phyloP scores from a whole-genome alignment of 2,113 vertebrate genomes.

The Protobothrops flavoviridis region DNA sequence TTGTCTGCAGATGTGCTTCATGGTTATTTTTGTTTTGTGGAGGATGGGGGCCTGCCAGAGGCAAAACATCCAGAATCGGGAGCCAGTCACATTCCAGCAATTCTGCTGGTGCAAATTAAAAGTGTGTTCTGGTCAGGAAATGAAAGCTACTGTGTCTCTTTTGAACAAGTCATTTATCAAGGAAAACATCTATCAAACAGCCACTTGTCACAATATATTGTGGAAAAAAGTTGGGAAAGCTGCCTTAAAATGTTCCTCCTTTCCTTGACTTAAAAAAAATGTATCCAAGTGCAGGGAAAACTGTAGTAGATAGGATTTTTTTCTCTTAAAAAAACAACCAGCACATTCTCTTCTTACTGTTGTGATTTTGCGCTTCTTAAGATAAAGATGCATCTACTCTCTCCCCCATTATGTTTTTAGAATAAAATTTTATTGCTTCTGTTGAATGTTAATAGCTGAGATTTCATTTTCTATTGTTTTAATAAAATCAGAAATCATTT shows the following conservation, averaged over 20 bases:
- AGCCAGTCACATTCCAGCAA: conserved; percentile 72
- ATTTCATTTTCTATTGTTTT: conserved; percentile 36
- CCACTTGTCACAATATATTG: conserved; percentile 80
- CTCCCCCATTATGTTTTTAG: conserved; percentile 36
- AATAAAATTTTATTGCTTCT: conserved; percentile 19
- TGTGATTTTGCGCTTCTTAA: conserved; percentile 44
- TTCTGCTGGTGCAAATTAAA: conserved; percentile 85
- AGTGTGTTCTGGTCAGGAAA: conserved; percentile 86
- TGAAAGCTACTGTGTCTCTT: conserved; percentile 86
- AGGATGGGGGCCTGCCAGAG: conserved; percentile 67
- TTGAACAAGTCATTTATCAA: conserved; percentile 86
- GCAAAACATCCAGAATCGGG: conserved; percentile 65
- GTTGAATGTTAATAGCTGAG: conserved; percentile 18
- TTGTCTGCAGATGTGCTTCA: conserved; percentile 42
- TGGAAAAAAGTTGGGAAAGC: conserved; percentile 62
- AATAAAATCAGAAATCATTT: conserved; percentile 32
- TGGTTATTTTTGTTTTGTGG: conserved; percentile 70
- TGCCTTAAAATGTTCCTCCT: conserved; percentile 72
- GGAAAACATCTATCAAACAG: conserved; percentile 79
- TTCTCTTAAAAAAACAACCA: conserved; percentile 43
- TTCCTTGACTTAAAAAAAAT: not conserved
- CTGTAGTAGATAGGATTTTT: not conserved
- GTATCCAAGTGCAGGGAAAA: not conserved
- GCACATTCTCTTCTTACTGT: conserved; percentile 49
- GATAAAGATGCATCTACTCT: not conserved